Evolutionary conservation across 2,888 invertebrate species (phyloP).

Genomic region (Sialis lutaria): DNA sequence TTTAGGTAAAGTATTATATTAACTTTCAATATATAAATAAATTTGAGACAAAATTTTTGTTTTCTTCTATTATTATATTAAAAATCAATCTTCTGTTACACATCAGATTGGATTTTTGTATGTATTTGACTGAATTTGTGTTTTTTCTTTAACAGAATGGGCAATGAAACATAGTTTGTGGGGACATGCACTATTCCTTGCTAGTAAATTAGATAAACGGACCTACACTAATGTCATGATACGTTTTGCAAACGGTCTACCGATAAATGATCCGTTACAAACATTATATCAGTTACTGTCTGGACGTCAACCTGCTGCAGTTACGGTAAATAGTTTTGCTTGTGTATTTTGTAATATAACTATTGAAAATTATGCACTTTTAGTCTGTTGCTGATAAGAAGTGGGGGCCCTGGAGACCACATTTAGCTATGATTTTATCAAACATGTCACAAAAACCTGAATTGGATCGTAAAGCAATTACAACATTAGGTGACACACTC

Average conservation of each 20-base stretch:
- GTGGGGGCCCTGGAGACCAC: constrained; percentile 92
- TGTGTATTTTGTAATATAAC: background rate
- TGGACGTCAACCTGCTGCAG: constrained; percentile 60
- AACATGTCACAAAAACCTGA: constrained; percentile 63
- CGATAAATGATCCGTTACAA: constrained; percentile 75
- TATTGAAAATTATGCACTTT: background rate
- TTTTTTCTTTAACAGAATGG: constrained; percentile 45
- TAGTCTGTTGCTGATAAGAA: constrained; percentile 51
- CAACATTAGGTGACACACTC: constrained; percentile 57
- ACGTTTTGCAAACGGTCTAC: constrained; percentile 72
- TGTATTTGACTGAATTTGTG: background rate
- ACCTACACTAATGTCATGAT: constrained; percentile 73
- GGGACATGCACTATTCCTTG: constrained; percentile 88
- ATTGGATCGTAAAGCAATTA: constrained; percentile 57
- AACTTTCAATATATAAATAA: too few species aligned
- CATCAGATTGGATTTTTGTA: background rate
- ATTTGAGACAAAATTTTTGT: background rate
- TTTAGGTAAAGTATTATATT: constrained; percentile 33
- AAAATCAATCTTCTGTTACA: too few species aligned
- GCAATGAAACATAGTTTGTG: constrained; percentile 77
- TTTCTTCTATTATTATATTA: too few species aligned
- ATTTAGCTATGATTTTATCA: constrained; percentile 87
- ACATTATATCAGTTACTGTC: constrained; percentile 86
- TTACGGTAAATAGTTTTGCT: constrained; percentile 35
- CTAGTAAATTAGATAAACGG: constrained; percentile 71